phyloP scores from a whole-genome alignment of 30 jellyfish, hydroid and myxozoan species.

The Nemopilema nomurai region DNA sequence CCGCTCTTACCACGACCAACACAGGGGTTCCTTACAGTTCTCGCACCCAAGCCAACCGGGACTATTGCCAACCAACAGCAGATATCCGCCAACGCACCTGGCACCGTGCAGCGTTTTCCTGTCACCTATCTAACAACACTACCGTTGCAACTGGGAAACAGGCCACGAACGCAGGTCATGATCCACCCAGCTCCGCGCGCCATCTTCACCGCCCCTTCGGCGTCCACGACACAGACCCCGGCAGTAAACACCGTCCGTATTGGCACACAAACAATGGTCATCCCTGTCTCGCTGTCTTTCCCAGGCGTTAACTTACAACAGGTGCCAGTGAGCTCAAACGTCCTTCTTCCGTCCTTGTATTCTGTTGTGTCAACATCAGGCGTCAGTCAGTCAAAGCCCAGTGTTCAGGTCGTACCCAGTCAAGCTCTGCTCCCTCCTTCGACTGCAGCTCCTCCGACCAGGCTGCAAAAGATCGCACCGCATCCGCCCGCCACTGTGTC shows the following conservation, averaged over 20 bases:
- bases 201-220: conserved; percentile 10
- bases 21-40: conserved; percentile 43
- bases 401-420: neutral
- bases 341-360: conserved; percentile 16
- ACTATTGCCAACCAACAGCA: conserved; percentile 6
- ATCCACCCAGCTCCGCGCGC: conserved; percentile 55
- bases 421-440: neutral
- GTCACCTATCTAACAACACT: conserved; percentile 47
- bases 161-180: conserved; percentile 31
- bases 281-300: conserved; percentile 46
- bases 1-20: conserved; percentile 60
- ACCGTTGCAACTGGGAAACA: conserved; percentile 30
- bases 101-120: conserved; percentile 41
- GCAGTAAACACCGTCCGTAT: conserved; percentile 22
- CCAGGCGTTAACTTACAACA: conserved; percentile 30
- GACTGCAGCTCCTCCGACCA: neutral
- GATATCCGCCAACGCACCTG: neutral
- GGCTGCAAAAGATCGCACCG: conserved; percentile 42
- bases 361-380: conserved; percentile 19
- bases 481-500: neutral
- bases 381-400: neutral
- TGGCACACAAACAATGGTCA: conserved; percentile 42
- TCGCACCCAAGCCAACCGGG: conserved; percentile 40
- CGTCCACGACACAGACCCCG: conserved; percentile 13
- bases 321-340: conserved; percentile 27